These are phyloP conservation scores for Lipotes vexillifer DNA, from an alignment of 2,113 vertebrate species.

Conservation along the genomic window DNA sequence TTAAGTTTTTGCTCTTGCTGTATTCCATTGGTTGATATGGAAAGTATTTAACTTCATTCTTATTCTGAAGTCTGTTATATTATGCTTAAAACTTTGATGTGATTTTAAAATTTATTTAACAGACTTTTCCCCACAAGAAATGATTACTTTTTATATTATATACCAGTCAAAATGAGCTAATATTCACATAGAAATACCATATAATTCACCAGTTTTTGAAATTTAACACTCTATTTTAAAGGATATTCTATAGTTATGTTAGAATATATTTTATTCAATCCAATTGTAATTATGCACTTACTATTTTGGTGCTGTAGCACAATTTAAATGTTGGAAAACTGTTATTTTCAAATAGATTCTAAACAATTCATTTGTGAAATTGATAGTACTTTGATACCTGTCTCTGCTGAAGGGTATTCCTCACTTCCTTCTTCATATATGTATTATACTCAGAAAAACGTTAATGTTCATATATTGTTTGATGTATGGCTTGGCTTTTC, in stretches of 20 bases:
- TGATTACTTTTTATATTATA: not conserved
- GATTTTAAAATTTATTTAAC: not conserved
- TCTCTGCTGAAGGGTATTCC: accelerated
- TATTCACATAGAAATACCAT: not conserved
- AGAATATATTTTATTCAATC: not conserved
- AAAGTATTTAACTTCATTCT: not conserved
- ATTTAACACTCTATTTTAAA: not conserved
- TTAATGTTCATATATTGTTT: not conserved
- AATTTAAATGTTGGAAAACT: not conserved
- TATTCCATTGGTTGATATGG: not conserved
- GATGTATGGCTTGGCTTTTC: not conserved
- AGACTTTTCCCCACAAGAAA: not conserved
- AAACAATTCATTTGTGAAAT: not conserved
- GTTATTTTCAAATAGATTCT: not conserved
- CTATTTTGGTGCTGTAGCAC: not conserved
- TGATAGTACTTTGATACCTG: not conserved
- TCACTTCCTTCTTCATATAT: not conserved
- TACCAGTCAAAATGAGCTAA: not conserved
- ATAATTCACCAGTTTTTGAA: not conserved
- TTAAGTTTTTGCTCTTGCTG: not conserved
- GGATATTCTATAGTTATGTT: not conserved
- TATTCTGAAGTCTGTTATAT: not conserved
- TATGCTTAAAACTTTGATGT: not conserved
- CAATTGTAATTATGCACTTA: not conserved
- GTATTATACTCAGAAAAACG: not conserved